phyloP scores from a whole-genome alignment of 1,140 invertebrate species.

The Eurosta solidaginis region DNA sequence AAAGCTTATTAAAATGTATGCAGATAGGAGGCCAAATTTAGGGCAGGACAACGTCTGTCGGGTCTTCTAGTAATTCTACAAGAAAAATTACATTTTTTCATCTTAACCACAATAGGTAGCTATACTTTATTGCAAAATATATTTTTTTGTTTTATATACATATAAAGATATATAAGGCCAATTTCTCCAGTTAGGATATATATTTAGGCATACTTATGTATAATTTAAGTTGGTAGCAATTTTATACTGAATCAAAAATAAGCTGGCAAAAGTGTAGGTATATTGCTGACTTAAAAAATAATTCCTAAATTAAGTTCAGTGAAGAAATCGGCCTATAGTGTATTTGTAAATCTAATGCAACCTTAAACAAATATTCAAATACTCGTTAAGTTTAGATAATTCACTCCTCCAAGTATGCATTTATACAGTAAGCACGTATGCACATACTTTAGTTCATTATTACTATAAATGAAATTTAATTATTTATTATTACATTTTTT shows the following conservation, averaged over 20 bases:
- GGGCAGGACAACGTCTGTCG: no score
- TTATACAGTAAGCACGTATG: neutral
- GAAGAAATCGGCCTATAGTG: no score
- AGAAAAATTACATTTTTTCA: neutral
- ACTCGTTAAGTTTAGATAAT: neutral
- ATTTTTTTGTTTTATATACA: neutral
- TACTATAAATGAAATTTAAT: neutral
- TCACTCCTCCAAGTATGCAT: neutral
- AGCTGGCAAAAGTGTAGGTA: no score
- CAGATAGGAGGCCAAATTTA: no score
- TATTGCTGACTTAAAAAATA: no score
- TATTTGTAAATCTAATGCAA: conserved; percentile 10
- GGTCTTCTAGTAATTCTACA: no score
- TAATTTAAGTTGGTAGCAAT: no score
- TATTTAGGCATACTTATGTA: no score
- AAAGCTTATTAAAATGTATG: no score
- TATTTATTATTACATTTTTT: neutral
- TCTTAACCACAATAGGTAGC: conserved; percentile 27
- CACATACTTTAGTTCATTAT: neutral
- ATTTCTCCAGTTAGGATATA: neutral
- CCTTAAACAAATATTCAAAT: neutral
- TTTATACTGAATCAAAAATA: no score
- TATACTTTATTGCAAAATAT: conserved; percentile 27
- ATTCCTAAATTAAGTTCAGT: no score
- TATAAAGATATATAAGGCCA: neutral